phyloP scores from a whole-genome alignment of 1,140 invertebrate species.

The Callitettix versicolor region DNA sequence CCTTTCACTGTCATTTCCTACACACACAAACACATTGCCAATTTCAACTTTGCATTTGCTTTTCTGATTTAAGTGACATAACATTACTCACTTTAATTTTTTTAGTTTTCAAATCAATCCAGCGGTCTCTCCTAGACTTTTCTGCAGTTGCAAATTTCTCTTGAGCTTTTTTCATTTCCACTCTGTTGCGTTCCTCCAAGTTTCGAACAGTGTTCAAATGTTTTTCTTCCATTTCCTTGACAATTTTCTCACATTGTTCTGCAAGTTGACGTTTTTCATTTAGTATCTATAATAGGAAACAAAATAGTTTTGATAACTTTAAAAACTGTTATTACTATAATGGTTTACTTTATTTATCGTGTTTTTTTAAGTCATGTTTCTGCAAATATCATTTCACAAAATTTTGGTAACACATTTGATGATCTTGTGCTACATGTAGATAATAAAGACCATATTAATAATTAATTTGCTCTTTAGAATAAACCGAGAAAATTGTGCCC shows the following conservation, averaged over 20 bases:
- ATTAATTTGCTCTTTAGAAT: no score
- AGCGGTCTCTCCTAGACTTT: constrained; percentile 51
- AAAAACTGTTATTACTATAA: no score
- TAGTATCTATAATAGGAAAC: constrained; percentile 35
- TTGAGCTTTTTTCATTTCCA: constrained; percentile 50
- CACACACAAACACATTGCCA: constrained; percentile 1
- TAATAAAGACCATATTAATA: no score
- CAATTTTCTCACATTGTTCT: constrained; percentile 50
- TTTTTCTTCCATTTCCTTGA: constrained; percentile 42
- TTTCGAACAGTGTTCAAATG: constrained; percentile 42
- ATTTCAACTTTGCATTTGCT: background rate
- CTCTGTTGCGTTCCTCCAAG: constrained; percentile 47
- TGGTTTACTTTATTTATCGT: no score
- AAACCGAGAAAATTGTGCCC: no score
- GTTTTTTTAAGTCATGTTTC: no score
- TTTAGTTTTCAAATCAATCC: constrained; percentile 56
- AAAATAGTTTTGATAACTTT: no score
- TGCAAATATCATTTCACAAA: no score
- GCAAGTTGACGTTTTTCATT: constrained; percentile 52
- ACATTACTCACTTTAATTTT: constrained; percentile 48
- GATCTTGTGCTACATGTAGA: no score
- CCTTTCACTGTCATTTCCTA: constrained; percentile 61
- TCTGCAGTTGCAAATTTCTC: constrained; percentile 52
- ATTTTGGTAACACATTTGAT: no score
- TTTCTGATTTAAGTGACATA: constrained; percentile 1